Conservation (phyloP, 2,888 invertebrate genomes). For the Philopedon plagiatum region DNA sequence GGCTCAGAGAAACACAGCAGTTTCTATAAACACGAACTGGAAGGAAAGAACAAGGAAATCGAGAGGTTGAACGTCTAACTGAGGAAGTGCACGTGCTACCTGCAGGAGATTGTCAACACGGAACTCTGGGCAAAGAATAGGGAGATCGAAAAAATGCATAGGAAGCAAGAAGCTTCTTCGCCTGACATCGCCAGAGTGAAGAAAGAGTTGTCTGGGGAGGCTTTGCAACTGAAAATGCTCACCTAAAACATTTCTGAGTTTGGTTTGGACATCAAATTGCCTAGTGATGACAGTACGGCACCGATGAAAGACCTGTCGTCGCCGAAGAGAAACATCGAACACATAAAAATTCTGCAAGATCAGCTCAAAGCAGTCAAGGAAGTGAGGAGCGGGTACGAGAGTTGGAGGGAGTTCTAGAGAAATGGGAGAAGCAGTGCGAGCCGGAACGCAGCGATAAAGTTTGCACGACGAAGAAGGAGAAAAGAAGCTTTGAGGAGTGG, state of each 20-base stretch:
- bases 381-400: slow-evolving; percentile 61
- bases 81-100: slow-evolving; percentile 65
- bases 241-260: slow-evolving; percentile 63
- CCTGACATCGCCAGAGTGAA: slow-evolving; percentile 63
- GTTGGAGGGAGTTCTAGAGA: slow-evolving; percentile 45
- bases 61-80: slow-evolving; percentile 69
- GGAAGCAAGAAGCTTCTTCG: slow-evolving; percentile 59
- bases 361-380: slow-evolving; percentile 59
- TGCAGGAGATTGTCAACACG: slow-evolving; percentile 71
- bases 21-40: slow-evolving; percentile 66
- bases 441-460: slow-evolving; percentile 58
- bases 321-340: slow-evolving; percentile 52
- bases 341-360: slow-evolving; percentile 57
- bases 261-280: slow-evolving; percentile 57
- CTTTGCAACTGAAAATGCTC: slow-evolving; percentile 61
- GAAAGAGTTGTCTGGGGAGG: slow-evolving; percentile 66
- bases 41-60: slow-evolving; percentile 73
- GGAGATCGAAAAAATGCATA: slow-evolving; percentile 71
- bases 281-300: slow-evolving; percentile 30
- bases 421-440: background rate
- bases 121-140: slow-evolving; percentile 74
- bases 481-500: slow-evolving; percentile 60
- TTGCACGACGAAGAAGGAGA: slow-evolving; percentile 59
- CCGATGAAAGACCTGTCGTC: slow-evolving; percentile 29
- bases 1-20: slow-evolving; percentile 61